Conservation (phyloP, 2,113 vertebrate species). For the Pristiophorus japonicus region DNA sequence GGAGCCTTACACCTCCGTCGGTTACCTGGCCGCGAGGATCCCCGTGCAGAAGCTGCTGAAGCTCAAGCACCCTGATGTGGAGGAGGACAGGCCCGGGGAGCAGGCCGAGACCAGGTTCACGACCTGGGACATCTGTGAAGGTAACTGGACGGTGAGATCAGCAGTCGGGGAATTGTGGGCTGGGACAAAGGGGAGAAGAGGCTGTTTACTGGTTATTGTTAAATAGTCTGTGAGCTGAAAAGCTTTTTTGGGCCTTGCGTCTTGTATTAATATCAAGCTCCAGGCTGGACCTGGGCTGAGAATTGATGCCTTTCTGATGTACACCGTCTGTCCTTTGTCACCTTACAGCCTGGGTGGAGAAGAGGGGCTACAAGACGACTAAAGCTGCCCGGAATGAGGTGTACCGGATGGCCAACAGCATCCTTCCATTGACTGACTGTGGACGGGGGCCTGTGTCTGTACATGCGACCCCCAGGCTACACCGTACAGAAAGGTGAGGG, state of each 20-base stretch:
- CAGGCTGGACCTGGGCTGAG: not conserved
- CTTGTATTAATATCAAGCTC: not conserved
- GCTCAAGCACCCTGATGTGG: slow-evolving; percentile 60
- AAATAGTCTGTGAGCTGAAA: not conserved
- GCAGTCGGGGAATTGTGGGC: not conserved
- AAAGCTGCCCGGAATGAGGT: slow-evolving; percentile 77
- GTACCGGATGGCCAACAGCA: slow-evolving; percentile 79
- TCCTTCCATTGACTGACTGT: slow-evolving; percentile 73
- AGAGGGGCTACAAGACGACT: slow-evolving; percentile 79
- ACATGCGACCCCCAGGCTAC: slow-evolving; percentile 73
- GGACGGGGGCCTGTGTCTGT: slow-evolving; percentile 75
- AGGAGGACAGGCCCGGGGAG: slow-evolving; percentile 42
- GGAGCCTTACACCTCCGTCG: slow-evolving; percentile 81
- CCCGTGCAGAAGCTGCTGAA: slow-evolving; percentile 65
- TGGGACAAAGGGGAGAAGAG: not conserved
- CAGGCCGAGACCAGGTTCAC: slow-evolving; percentile 57
- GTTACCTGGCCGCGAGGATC: slow-evolving; percentile 74
- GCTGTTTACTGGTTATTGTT: not conserved
- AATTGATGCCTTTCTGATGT: not conserved
- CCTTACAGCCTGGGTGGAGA: slow-evolving; percentile 76
- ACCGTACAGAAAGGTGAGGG: slow-evolving; percentile 64
- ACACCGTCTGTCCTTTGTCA: not conserved
- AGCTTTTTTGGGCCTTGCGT: not conserved
- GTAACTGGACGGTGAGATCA: slow-evolving; percentile 46
- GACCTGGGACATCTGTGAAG: slow-evolving; percentile 88